Percentiles rank a stretch among this genome's conserved stretches.
These are phyloP conservation scores for Dolichopus griseipennis DNA, from an alignment of 2,888 invertebrate species.

Conservation along the genomic window DNA sequence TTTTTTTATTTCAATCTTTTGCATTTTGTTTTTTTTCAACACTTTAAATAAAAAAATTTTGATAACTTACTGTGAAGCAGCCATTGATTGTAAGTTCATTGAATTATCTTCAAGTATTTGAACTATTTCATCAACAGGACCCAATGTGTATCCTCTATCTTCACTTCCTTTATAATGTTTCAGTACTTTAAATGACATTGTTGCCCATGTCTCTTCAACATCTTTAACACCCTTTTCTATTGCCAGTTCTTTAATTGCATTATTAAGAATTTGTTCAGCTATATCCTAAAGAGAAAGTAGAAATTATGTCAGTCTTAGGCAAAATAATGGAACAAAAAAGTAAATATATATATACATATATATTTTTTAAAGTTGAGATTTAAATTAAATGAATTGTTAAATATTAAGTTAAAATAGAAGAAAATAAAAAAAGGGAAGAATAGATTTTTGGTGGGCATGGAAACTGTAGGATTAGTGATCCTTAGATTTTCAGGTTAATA, in stretches of 20 bases:
- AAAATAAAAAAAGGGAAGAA: too few relatives aligned
- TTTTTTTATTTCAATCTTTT: too few relatives aligned
- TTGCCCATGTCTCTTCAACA: constrained; percentile 66
- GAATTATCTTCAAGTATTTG: constrained; percentile 79
- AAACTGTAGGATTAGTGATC: too few relatives aligned
- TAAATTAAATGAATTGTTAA: not conserved
- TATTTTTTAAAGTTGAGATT: not conserved
- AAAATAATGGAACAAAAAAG: constrained; percentile 12
- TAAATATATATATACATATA: not conserved
- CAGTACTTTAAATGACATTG: constrained; percentile 53
- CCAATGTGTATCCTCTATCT: constrained; percentile 67
- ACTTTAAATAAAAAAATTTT: too few relatives aligned
- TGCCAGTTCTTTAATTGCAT: constrained; percentile 82
- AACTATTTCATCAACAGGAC: constrained; percentile 73
- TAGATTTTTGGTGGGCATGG: too few relatives aligned
- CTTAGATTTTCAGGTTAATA: too few relatives aligned
- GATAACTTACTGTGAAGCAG: constrained; percentile 60
- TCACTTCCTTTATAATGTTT: constrained; percentile 64
- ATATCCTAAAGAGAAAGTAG: constrained; percentile 48
- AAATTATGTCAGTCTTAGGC: not conserved
- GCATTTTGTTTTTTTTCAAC: too few relatives aligned
- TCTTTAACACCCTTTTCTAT: constrained; percentile 83
- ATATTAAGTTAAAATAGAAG: not conserved
- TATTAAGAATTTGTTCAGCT: constrained; percentile 76
- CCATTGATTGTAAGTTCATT: constrained; percentile 87